Conservation (phyloP, 2,888 invertebrate species). For the Apamea crenata region DNA sequence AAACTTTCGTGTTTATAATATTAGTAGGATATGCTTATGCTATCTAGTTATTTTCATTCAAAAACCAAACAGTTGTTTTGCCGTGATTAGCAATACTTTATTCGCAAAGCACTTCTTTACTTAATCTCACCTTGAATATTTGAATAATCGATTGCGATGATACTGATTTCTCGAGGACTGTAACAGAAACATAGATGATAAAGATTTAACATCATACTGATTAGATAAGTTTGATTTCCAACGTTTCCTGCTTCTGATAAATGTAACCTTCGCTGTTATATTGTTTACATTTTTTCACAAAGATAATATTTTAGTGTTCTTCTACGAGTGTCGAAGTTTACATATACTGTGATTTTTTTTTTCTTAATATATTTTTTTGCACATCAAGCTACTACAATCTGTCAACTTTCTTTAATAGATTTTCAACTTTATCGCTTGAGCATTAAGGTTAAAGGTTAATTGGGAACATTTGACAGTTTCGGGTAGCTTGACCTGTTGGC, state of each 20-base stretch:
- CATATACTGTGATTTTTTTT: conserved; percentile 40
- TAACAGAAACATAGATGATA: conserved; percentile 53
- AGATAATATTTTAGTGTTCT: conserved; percentile 34
- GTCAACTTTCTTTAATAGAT: too few species aligned
- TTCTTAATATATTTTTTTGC: background rate
- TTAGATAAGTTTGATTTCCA: conserved; percentile 57
- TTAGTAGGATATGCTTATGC: too few species aligned
- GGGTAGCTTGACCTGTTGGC: too few species aligned
- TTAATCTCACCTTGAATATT: conserved; percentile 56
- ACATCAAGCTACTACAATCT: too few species aligned
- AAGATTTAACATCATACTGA: conserved; percentile 45
- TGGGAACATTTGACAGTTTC: too few species aligned
- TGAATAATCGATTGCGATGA: conserved; percentile 53
- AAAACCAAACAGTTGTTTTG: conserved; percentile 6
- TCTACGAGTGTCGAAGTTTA: conserved; percentile 10
- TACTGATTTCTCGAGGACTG: conserved; percentile 64
- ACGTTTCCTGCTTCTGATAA: conserved; percentile 64
- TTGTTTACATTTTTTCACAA: conserved; percentile 38
- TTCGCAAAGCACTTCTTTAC: conserved; percentile 29
- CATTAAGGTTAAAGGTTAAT: too few species aligned
- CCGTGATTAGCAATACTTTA: background rate
- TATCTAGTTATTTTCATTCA: background rate
- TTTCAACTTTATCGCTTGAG: too few species aligned
- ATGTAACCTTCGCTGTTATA: conserved; percentile 40
- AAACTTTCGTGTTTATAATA: too few species aligned